phyloP scores from a whole-genome alignment of 2,113 vertebrate species.

The Istiophorus platypterus region DNA sequence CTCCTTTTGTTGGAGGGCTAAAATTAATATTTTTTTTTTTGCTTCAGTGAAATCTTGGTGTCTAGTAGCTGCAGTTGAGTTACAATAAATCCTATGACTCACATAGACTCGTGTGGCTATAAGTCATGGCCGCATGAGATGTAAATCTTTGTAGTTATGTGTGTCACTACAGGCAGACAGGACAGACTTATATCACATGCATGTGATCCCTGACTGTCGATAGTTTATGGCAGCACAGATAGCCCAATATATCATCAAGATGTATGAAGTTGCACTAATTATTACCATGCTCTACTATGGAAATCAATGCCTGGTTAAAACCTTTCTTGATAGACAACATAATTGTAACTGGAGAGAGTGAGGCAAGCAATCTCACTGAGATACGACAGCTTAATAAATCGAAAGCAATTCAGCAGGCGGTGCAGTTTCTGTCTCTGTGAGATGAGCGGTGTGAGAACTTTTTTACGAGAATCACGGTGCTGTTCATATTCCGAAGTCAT shows the following conservation, averaged over 20 bases:
- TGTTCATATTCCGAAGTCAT: slow-evolving; percentile 63
- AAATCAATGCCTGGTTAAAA: slow-evolving; percentile 41
- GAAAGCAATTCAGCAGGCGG: slow-evolving; percentile 51
- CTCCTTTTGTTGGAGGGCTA: slow-evolving; percentile 1
- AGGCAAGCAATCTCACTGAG: slow-evolving; percentile 43
- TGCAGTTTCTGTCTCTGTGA: slow-evolving; percentile 59
- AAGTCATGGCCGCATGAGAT: slow-evolving; percentile 49
- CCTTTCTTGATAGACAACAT: slow-evolving; percentile 16
- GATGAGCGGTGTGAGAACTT: slow-evolving; percentile 51
- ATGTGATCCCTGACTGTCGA: slow-evolving; percentile 28
- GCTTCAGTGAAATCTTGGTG: slow-evolving; percentile 28
- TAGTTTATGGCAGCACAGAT: slow-evolving; percentile 43
- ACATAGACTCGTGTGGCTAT: slow-evolving; percentile 2
- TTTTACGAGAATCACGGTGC: slow-evolving; percentile 45
- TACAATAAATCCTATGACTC: slow-evolving; percentile 41
- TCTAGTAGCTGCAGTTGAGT: slow-evolving; percentile 34
- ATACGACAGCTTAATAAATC: slow-evolving; percentile 68
- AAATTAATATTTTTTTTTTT: slow-evolving; percentile 45
- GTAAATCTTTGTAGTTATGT: slow-evolving; percentile 44
- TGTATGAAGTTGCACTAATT: slow-evolving; percentile 40
- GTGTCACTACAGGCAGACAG: slow-evolving; percentile 44
- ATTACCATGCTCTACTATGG: slow-evolving; percentile 20
- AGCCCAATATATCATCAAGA: slow-evolving; percentile 43
- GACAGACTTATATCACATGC: slow-evolving; percentile 32
- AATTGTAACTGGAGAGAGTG: slow-evolving; percentile 25